These are phyloP conservation scores for Strigamia crassipes DNA, from an alignment of 2,888 invertebrate genomes.

Conservation along the genomic window DNA sequence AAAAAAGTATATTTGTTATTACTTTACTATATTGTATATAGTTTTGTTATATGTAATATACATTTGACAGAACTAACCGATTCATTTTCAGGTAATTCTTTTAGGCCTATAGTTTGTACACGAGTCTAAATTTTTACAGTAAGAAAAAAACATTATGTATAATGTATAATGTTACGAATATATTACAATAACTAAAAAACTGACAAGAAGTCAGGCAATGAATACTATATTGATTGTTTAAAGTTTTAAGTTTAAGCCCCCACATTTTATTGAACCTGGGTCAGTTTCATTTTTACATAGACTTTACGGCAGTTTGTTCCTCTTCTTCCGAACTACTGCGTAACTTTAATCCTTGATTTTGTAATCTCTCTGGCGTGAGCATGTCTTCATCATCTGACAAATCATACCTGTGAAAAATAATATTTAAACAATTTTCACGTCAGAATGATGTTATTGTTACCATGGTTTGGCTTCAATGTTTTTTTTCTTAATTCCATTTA, in stretches of 20 bases:
- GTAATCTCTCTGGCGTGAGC: constrained; percentile 52
- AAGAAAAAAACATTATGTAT: not conserved
- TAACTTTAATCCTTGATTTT: constrained; percentile 49
- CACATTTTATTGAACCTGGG: not conserved
- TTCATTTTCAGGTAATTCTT: not conserved
- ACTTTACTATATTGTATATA: not conserved
- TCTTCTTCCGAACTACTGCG: constrained; percentile 53
- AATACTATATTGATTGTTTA: too few relatives aligned
- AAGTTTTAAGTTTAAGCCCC: not conserved
- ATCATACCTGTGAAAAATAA: constrained; percentile 54
- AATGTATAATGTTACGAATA: not conserved
- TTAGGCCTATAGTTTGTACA: not conserved
- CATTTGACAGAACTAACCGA: not conserved
- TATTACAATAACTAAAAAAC: too few relatives aligned
- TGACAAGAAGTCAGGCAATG: too few relatives aligned
- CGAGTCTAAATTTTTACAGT: not conserved
- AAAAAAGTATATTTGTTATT: too few relatives aligned
- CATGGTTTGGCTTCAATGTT: constrained; percentile 5
- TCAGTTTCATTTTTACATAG: not conserved
- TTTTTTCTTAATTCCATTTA: constrained; percentile 7
- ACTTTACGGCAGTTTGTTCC: constrained; percentile 41
- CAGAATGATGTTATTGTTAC: not conserved
- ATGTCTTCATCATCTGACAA: constrained; percentile 55
- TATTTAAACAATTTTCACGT: too few relatives aligned
- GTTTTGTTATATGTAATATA: not conserved